Conservation (phyloP, 2,113 vertebrate genomes). For the Nerophis lumbriciformis region DNA sequence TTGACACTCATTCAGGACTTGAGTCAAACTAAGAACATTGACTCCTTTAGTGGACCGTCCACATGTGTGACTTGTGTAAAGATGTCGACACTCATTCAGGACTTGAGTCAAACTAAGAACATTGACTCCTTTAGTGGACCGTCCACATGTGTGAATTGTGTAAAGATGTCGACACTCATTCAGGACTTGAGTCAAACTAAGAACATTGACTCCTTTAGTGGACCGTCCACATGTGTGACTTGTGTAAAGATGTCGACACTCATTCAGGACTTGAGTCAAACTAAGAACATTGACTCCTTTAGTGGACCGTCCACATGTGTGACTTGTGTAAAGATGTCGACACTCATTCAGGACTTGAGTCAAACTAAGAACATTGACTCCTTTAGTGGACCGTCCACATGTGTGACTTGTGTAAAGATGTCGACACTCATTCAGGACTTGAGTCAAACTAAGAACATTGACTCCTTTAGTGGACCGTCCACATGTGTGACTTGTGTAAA, state of each 20-base stretch:
- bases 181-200: neutral
- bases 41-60: no score
- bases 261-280: neutral
- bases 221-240: neutral
- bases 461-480: no score
- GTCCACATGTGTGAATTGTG: no score
- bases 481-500: neutral
- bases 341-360: neutral
- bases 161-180: neutral
- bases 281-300: no score
- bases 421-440: neutral
- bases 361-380: no score
- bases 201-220: no score
- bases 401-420: neutral
- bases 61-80: neutral
- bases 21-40: no score
- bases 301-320: neutral
- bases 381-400: neutral
- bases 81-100: neutral
- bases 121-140: no score
- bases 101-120: neutral
- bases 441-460: no score
- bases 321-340: neutral
- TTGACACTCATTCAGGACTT: neutral
- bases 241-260: neutral